phyloP scores from a whole-genome alignment of 2,888 invertebrate species.

The Sminthurides aquaticus region DNA sequence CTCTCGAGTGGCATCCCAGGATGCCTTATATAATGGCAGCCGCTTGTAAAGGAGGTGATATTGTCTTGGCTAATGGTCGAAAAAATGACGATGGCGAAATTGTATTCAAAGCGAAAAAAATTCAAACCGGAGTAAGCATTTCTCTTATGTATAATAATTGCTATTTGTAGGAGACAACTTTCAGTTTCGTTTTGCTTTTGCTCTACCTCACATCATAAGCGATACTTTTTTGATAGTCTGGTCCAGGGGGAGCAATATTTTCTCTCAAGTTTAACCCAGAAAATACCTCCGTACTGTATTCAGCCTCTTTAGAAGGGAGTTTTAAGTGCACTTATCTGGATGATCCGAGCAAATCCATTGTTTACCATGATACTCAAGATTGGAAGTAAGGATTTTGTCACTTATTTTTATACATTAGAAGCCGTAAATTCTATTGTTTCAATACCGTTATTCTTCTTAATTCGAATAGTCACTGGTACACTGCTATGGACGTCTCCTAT shows the following conservation, averaged over 20 bases:
- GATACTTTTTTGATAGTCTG: constrained; percentile 22
- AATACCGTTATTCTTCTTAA: no score
- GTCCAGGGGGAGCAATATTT: constrained; percentile 32
- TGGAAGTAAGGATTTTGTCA: constrained; percentile 11
- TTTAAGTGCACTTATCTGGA: constrained; percentile 18
- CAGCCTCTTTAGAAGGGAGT: constrained; percentile 32
- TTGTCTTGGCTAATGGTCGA: constrained; percentile 20
- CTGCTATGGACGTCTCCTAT: constrained; percentile 34
- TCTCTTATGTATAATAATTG: not conserved
- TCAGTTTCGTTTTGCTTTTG: no score
- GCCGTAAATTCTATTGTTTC: no score
- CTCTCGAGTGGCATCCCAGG: constrained; percentile 32
- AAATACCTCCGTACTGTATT: constrained; percentile 22
- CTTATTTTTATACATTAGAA: no score
- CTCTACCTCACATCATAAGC: no score
- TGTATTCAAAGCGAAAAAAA: constrained; percentile 14
- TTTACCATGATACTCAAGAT: constrained; percentile 8
- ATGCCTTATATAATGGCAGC: constrained; percentile 27
- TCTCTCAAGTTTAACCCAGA: constrained; percentile 31
- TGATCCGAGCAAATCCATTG: not conserved
- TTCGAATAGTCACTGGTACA: constrained; percentile 31
- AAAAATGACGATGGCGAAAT: not conserved
- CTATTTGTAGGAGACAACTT: not conserved
- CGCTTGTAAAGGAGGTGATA: constrained; percentile 36
- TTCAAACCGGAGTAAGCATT: constrained; percentile 26